A percentile compares a stretch with the other conserved stretches of the same genome.
Conservation (phyloP, 1,140 invertebrate species). For the Aphis gossypii region DNA sequence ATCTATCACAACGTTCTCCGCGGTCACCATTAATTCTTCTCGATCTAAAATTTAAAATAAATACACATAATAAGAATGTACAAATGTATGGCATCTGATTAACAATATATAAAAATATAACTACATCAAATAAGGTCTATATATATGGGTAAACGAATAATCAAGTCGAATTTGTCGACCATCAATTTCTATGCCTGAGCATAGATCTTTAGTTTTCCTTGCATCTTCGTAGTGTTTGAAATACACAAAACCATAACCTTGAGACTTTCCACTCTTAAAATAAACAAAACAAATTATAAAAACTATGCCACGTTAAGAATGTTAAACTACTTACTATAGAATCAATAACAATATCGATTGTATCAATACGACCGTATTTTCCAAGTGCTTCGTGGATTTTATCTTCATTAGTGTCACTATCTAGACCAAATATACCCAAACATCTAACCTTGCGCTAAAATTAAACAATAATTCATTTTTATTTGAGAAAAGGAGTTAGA, state of each 20-base stretch:
- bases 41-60: not conserved
- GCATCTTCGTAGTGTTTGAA: slow-evolving; percentile 90
- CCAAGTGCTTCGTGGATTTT: slow-evolving; percentile 93
- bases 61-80: not conserved
- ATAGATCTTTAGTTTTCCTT: slow-evolving; percentile 90
- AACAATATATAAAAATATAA: slow-evolving; percentile 63
- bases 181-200: slow-evolving; percentile 93
- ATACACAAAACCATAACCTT: slow-evolving; percentile 98
- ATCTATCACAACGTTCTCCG: slow-evolving; percentile 38
- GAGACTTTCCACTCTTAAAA: slow-evolving; percentile 81
- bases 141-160: slow-evolving; percentile 76
- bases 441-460: slow-evolving; percentile 78
- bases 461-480: slow-evolving; percentile 27
- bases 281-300: slow-evolving; percentile 50
- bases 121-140: slow-evolving; percentile 66
- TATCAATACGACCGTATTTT: slow-evolving; percentile 90
- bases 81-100: not conserved
- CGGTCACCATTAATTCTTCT: not conserved
- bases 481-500: not conserved
- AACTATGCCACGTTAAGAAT: not conserved
- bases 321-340: slow-evolving; percentile 77
- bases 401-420: slow-evolving; percentile 89
- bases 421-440: slow-evolving; percentile 93
- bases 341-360: slow-evolving; percentile 93
- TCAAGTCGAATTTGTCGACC: slow-evolving; percentile 93